Evolutionary conservation across 2,113 vertebrate genomes (phyloP), one percentile per base, ranked within the genome.

Genomic region (Brachionichthys hirsutus): DNA sequence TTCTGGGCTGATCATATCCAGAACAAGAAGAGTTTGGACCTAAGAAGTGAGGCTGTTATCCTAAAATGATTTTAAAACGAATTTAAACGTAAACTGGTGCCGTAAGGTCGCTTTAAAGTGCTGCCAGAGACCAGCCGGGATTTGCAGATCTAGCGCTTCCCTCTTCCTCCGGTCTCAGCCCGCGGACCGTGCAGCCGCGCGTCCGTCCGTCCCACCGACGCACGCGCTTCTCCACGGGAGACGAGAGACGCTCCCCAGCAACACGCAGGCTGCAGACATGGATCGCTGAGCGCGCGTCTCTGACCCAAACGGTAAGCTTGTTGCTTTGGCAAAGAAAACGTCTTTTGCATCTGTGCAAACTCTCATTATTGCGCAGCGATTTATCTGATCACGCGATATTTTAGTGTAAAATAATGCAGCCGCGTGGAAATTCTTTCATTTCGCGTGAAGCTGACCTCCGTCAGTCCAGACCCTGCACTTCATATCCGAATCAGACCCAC

Each of bases 281-380:
- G 67, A 54, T 43, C 11, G 12, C 22, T 75, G 64, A 81, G 49
- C 49, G 42, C 63, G 12, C 49, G 16, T 15, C 19, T 42, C 50
- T 12, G 16, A 70, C n/a, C 9, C 44, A 1, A 67, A 34, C 82
- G 83, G 87, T 89, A 80, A 72, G 78, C 60, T n/a, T 12, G 36
- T 54, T 41, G 5, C 36, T 46, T 44, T 40, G 2, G 7, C 4
- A 9, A 35, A 50, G 19, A 2, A 38, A 45, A 13, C 7, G 7
- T 16, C 3, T 12, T 14, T 12, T 35, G 11, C 0, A 54, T 47
- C 1, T 15, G 1, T 10, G 15, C 9, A 6, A 18, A 19, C 3
- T 46, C 4, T 1, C 1, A n/a, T 20, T 36, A n/a, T 15, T 3
- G 9, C 30, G 19, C 20, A 36, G 14, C 11, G 0, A 17, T 60